Evolutionary conservation across 2,797 vertebrate species (phyloP).

Genomic region (Naso thynnoides): DNA sequence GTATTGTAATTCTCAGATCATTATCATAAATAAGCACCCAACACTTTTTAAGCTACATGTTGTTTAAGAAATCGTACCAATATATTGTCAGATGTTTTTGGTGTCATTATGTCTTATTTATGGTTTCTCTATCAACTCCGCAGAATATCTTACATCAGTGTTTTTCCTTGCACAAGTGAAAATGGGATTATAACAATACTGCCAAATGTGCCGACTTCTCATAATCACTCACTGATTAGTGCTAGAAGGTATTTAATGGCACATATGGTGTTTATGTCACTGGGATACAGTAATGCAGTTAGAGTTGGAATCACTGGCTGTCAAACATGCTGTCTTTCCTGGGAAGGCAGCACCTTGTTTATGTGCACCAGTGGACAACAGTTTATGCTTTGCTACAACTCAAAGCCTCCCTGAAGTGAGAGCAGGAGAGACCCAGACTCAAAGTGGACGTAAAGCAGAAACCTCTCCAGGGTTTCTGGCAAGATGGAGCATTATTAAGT

Average conservation of each 20-base stretch:
- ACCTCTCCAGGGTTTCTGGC: constrained; percentile 10
- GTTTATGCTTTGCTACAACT: constrained; percentile 40
- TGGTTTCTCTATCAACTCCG: neutral
- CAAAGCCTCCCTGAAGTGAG: constrained; percentile 38
- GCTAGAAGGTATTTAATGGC: constrained; percentile 6
- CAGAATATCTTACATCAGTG: neutral
- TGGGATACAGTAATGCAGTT: constrained; percentile 1
- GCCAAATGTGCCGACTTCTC: constrained; percentile 22
- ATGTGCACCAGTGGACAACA: constrained; percentile 24
- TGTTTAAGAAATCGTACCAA: no score
- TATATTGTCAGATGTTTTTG: no score
- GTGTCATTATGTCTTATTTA: no score
- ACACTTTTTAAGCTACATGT: no score
- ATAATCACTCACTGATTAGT: neutral
- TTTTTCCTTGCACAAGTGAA: constrained; percentile 1
- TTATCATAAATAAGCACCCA: no score
- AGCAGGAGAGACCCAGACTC: constrained; percentile 23
- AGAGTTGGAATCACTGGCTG: constrained; percentile 14
- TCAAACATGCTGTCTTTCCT: constrained; percentile 7
- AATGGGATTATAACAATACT: neutral
- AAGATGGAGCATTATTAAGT: neutral
- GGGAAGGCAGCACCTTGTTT: constrained; percentile 4
- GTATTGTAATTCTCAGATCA: no score
- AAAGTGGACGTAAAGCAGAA: constrained; percentile 43
- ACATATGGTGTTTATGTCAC: constrained; percentile 13